Evolutionary conservation across 2,797 vertebrate species (phyloP), one percentile per base, ranked within the genome.

Genomic region (Microcaecilia unicolor): DNA sequence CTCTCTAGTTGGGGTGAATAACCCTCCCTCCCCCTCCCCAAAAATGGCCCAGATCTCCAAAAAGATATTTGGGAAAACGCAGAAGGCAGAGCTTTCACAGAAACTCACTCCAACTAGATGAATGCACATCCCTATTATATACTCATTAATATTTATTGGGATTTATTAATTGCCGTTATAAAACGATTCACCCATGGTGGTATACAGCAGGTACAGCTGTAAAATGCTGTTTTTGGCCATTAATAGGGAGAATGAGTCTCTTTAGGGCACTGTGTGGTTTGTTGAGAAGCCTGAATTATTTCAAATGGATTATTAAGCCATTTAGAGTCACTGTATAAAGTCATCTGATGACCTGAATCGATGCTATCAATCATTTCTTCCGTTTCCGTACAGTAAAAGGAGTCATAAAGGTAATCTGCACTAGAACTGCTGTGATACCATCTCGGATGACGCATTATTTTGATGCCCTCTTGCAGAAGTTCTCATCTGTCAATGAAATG

Each of bases 181-280:
- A n/a, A n/a, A n/a, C n/a, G n/a, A n/a, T n/a, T n/a, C n/a, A n/a
- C n/a, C n/a, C n/a, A n/a, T n/a, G n/a, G n/a, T n/a, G n/a, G n/a
- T n/a, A n/a, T n/a, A n/a, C n/a, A n/a, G n/a, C n/a, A n/a, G n/a
- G n/a, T n/a, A n/a, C n/a, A n/a, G n/a, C n/a, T n/a, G n/a, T n/a
- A n/a, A 76, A 78, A 67, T 48, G 51, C 45, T 41, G 41, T 34
- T 67, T 54, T 46, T n/a, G 37, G 57, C 41, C 44, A 58, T 71
- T 78, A 70, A 74, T 55, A 64, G 48, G 59, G 31, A 41, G 21
- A 38, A 37, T 41, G 20, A 46, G 31, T 48, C 48, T 43, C 15
- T 8, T 31, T 20, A 22, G 28, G 37, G 37, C 41, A 39, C 28
- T 25, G 46, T 28, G 15, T 32, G 18, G 36, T 36, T 40, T 40